Base-by-base conservation (phyloP, 2,113 vertebrate genomes). In the Gambusia holbrooki region DNA sequence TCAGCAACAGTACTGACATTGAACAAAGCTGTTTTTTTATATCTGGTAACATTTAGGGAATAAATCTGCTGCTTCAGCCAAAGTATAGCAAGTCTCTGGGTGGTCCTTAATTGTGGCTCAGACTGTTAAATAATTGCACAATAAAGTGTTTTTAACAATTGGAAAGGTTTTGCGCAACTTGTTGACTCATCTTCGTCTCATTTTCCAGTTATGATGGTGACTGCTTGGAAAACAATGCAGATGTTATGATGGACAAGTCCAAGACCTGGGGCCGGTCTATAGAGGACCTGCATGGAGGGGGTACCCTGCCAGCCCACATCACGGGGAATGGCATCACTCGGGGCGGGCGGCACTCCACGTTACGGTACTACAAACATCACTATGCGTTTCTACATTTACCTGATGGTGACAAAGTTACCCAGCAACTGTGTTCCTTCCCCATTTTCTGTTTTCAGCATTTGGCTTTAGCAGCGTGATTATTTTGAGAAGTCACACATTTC, bases 231-330 rank as follows among this genome's bases (percentile, higher is more conserved):
- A 97, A 93, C 91, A 96, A 95, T 3, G 92, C 96, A 82, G 97
- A 99, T 71, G 95, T 90, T 84, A 86, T 87, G 0, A 82, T 96
- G 92, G 98, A 99, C 66, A 98, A 98, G 82, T 95, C 96, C 13
- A 99, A 97, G 81, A 92, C 97, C 27, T 98, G 97, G 97, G 97
- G 96, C 68, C 92, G 97, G 42, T 99, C 98, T 9, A 99, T 99
- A 25, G 98, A 99, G 87, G 98, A 99, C 90, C 94, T 99, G 79
- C 97, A 97, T 79, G 90, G 95, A 84, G 96, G 96, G 77, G 94
- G 92, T 54, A 88, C 96, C 29, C 82, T 97, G 66, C 95, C 97
- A 0, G 97, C 97, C 0, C 95, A 95, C 0, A 94, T 96, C 79
- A 88, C 81, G 1, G 97, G 97, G 79, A 99, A 84, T 73, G 95